Evolutionary conservation across 2,888 invertebrate genomes (phyloP).

Genomic region (Seira sanloemensis): DNA sequence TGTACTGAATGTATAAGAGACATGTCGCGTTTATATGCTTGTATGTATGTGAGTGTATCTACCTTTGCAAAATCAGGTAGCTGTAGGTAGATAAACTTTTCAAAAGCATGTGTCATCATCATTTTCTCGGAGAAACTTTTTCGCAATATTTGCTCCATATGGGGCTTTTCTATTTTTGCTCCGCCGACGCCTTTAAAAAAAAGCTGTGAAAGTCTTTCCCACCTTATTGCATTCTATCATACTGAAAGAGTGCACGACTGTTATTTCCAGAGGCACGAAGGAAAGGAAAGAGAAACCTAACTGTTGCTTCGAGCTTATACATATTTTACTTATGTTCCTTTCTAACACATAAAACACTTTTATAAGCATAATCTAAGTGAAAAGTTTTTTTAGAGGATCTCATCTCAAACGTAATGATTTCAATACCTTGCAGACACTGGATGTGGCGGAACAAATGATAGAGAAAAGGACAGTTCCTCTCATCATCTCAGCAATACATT

Average conservation of each 20-base stretch:
- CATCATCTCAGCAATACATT: too few relatives aligned
- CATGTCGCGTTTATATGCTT: too few relatives aligned
- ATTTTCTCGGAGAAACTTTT: background rate
- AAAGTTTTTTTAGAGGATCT: too few relatives aligned
- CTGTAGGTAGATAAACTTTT: background rate
- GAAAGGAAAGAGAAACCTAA: background rate
- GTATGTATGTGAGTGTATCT: background rate
- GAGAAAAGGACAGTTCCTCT: too few relatives aligned
- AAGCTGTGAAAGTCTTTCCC: background rate
- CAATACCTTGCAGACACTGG: too few relatives aligned
- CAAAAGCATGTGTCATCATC: background rate
- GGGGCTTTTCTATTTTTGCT: slow-evolving; percentile 38
- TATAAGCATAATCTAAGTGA: too few relatives aligned
- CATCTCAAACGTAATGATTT: too few relatives aligned
- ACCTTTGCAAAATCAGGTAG: background rate
- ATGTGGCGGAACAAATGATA: background rate
- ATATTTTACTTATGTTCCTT: too few relatives aligned
- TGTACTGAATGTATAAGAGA: too few relatives aligned
- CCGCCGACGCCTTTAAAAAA: background rate
- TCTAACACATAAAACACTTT: too few relatives aligned
- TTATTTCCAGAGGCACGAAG: background rate
- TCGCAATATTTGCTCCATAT: slow-evolving; percentile 31
- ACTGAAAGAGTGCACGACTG: background rate
- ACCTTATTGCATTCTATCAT: background rate
- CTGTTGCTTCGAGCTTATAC: background rate